Evolutionary conservation across 2,797 vertebrate genomes (phyloP), one percentile per base, ranked within the genome.

Genomic region (Chelmon rostratus): DNA sequence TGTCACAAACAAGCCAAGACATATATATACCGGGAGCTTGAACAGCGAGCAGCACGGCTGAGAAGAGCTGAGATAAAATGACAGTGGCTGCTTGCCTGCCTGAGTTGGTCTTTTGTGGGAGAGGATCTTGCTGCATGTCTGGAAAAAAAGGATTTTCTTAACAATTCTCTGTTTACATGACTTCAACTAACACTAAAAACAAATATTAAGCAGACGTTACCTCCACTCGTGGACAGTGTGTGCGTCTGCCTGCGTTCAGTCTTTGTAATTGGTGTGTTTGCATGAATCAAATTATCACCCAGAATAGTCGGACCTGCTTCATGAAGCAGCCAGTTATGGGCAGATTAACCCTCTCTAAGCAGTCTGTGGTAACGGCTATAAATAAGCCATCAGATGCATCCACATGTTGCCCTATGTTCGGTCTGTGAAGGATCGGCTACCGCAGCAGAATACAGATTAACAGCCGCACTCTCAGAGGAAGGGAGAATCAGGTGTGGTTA

Each of bases 361-460:
- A 28, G 18, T 12, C 68, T 54, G 65, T 37, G 44, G 25, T 13
- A 40, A 16, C 54, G 70, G 68, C 25, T 63, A 28, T 65, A 85
- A 76, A 86, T 79, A 87, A 78, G 67, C 6, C 2, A 0, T 33
- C 59, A 58, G 73, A 86, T 75, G 68, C 72, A 73, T 78, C 65
- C 78, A 54, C 64, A 73, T 81, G 73, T 80, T 74, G 66, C 8
- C 38, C 37, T n/a, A 0, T 28, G 58, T 82, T 85, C 82, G 71
- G 40, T 74, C 46, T 68, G 61, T 49, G 40, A 75, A 59, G 58
- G 78, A 81, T 79, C 1, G 16, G 68, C 23, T 19, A 21, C 49
- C 0, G 23, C 76, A 58, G 71, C 67, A 65, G 89, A 85, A 89
- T 82, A 83, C 82, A 81, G 73, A 91, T 82, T 52, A 82, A 68